A percentile compares a stretch with the other conserved stretches of the same genome.
Conservation (phyloP, 2,797 vertebrate genomes). For the Tamandua tetradactyla region DNA sequence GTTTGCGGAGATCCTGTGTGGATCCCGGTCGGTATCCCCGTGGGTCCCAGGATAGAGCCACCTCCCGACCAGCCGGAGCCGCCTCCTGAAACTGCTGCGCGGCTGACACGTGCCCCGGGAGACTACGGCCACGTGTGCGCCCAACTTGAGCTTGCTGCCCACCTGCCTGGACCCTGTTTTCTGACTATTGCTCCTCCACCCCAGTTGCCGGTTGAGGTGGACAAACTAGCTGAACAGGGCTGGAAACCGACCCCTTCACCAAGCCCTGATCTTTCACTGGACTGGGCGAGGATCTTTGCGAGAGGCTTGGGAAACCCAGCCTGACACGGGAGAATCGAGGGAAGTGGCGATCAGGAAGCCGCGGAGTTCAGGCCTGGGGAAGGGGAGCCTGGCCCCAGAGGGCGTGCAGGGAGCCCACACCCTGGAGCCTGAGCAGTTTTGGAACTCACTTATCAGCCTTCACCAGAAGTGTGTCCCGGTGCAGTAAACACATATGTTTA, state of each 20-base stretch:
- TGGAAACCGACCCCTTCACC: neutral
- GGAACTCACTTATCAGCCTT: slow-evolving; percentile 60
- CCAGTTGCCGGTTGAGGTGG: neutral
- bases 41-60: neutral
- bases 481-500: slow-evolving; percentile 58
- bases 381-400: neutral
- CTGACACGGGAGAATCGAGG: neutral
- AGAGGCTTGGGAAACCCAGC: neutral
- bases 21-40: neutral
- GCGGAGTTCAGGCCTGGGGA: neutral
- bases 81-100: neutral
- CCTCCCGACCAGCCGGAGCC: neutral
- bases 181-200: neutral
- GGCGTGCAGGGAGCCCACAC: neutral
- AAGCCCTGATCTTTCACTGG: neutral
- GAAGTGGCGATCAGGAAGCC: neutral
- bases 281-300: neutral
- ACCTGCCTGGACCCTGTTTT: neutral
- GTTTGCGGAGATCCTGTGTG: neutral
- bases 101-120: slow-evolving; percentile 35
- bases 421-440: neutral
- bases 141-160: neutral
- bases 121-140: slow-evolving; percentile 67
- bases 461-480: slow-evolving; percentile 29
- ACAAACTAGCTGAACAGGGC: neutral